A percentile compares a stretch with the other conserved stretches of the same genome.
phyloP scores from a whole-genome alignment of 2,888 invertebrate genomes.

The Lamproptera curius region DNA sequence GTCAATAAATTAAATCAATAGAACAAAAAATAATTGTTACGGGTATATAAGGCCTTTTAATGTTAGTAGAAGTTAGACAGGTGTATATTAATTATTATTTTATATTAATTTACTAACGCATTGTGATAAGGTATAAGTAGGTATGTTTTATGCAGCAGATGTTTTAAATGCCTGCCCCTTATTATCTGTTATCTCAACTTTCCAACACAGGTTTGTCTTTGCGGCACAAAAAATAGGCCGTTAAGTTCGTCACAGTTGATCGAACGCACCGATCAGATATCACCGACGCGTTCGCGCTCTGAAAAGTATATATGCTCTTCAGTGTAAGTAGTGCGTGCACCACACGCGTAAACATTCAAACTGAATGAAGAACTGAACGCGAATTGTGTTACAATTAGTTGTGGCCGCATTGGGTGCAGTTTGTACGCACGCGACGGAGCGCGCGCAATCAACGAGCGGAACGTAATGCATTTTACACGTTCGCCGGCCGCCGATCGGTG shows the following conservation, averaged over 20 bases:
- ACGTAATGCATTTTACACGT: slow-evolving; percentile 55
- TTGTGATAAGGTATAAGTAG: no score
- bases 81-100: no score
- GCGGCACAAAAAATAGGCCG: slow-evolving; percentile 22
- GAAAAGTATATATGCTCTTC: slow-evolving; percentile 59
- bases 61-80: no score
- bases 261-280: slow-evolving; percentile 48
- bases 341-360: slow-evolving; percentile 37
- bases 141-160: no score
- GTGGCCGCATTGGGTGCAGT: slow-evolving; percentile 46
- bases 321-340: slow-evolving; percentile 51
- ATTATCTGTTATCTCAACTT: slow-evolving; percentile 5
- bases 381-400: slow-evolving; percentile 35
- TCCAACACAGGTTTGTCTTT: background rate
- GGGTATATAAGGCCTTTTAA: no score
- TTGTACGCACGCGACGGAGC: slow-evolving; percentile 40
- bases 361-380: slow-evolving; percentile 50
- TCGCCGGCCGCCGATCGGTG: slow-evolving; percentile 50
- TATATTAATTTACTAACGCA: no score
- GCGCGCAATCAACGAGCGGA: slow-evolving; percentile 49
- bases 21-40: no score
- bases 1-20: no score
- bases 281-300: slow-evolving; percentile 65
- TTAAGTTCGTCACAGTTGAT: slow-evolving; percentile 46
- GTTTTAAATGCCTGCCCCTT: no score